These are phyloP conservation scores for Diarsia rubi DNA, from an alignment of 2,888 invertebrate species.

Conservation along the genomic window DNA sequence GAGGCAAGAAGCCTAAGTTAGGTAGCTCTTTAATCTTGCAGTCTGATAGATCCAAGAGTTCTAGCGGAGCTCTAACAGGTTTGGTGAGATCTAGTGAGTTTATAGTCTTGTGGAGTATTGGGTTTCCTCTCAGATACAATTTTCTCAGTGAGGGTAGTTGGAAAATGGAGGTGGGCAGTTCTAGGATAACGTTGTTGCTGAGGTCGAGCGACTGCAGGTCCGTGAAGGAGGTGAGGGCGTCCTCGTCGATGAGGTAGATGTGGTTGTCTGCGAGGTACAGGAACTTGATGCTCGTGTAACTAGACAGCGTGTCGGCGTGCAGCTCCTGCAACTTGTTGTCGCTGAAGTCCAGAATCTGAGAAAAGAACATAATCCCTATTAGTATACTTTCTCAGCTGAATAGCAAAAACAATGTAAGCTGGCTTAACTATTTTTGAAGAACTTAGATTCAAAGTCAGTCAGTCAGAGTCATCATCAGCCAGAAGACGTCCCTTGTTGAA, in stretches of 20 bases:
- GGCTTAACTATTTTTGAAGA: background rate
- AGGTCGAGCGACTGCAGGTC: constrained; percentile 90
- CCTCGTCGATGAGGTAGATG: constrained; percentile 89
- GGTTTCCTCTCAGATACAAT: constrained; percentile 91
- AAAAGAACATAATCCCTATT: constrained; percentile 81
- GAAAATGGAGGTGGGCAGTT: constrained; percentile 88
- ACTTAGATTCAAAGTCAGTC: background rate
- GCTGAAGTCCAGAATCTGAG: constrained; percentile 91
- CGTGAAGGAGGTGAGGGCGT: constrained; percentile 86
- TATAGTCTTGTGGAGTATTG: constrained; percentile 82
- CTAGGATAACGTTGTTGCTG: constrained; percentile 88
- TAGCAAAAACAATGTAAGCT: background rate
- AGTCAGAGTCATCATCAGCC: too few relatives aligned
- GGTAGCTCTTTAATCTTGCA: constrained; percentile 91
- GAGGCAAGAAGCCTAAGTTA: constrained; percentile 91
- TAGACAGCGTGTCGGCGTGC: constrained; percentile 85
- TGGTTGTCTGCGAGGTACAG: constrained; percentile 91
- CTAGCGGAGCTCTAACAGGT: constrained; percentile 91
- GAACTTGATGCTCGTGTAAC: constrained; percentile 88
- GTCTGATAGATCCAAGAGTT: constrained; percentile 91
- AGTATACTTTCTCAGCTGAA: background rate
- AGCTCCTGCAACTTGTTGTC: constrained; percentile 90
- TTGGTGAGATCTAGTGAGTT: constrained; percentile 82
- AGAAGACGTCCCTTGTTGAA: too few relatives aligned
- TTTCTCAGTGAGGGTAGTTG: constrained; percentile 91